Percentiles rank a stretch among this genome's conserved stretches.
phyloP scores from a whole-genome alignment of 2,113 vertebrate species.

The Acrocephalus kingi region DNA sequence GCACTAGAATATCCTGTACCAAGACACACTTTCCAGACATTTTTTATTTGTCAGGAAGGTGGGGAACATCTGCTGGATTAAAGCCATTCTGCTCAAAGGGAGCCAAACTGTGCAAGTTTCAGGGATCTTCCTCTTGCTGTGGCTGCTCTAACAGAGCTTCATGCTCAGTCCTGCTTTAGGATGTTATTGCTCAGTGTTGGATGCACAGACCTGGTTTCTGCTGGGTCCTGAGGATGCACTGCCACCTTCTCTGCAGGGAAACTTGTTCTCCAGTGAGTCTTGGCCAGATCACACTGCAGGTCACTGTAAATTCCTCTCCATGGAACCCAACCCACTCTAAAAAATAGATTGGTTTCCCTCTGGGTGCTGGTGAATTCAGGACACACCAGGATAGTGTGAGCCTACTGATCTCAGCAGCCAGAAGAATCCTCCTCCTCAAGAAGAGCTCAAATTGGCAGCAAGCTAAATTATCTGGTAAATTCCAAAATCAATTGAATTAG shows the following conservation, averaged over 20 bases:
- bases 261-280: background rate
- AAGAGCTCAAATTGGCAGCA: rapidly evolving
- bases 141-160: background rate
- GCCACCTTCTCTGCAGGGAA: background rate
- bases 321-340: background rate
- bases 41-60: background rate
- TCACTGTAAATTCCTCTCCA: background rate
- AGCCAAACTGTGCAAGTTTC: background rate
- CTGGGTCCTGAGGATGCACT: background rate
- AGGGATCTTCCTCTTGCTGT: background rate
- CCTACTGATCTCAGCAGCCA: background rate
- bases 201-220: rapidly evolving
- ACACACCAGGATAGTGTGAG: background rate
- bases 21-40: background rate
- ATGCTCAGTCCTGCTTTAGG: rapidly evolving
- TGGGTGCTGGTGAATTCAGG: background rate
- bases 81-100: background rate
- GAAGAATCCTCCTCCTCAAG: background rate
- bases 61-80: background rate
- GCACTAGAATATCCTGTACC: background rate
- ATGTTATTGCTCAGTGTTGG: rapidly evolving
- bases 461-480: background rate
- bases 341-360: background rate
- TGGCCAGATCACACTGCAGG: background rate
- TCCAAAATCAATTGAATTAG: background rate